A percentile compares a stretch with the other conserved stretches of the same genome.
Evolutionary conservation across 2,888 invertebrate genomes (phyloP).

Genomic region (Heterodera filipjevi): DNA sequence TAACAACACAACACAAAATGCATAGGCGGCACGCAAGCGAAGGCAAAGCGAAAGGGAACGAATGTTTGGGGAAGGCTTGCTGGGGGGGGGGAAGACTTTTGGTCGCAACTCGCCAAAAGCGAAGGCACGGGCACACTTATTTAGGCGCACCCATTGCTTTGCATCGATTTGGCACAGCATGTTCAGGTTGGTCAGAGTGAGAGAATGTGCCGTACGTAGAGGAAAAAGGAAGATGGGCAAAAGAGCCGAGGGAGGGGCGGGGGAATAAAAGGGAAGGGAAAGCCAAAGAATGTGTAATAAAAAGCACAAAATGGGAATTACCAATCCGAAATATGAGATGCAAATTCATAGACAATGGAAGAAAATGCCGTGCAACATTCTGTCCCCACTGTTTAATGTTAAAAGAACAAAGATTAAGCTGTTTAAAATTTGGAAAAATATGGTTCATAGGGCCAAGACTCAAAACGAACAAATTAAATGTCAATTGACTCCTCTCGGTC

Average conservation of each 20-base stretch:
- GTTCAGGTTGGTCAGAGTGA: not conserved
- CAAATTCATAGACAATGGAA: too few relatives aligned
- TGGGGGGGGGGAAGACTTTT: not conserved
- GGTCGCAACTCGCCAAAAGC: constrained; percentile 5
- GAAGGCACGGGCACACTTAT: not conserved
- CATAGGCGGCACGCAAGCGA: not conserved
- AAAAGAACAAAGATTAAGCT: too few relatives aligned
- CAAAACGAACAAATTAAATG: too few relatives aligned
- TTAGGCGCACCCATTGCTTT: not conserved
- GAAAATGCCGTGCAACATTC: too few relatives aligned
- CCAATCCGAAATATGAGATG: not conserved
- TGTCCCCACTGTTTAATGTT: too few relatives aligned
- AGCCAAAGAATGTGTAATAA: not conserved
- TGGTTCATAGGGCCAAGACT: too few relatives aligned
- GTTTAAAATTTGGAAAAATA: too few relatives aligned
- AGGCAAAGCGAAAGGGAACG: not conserved
- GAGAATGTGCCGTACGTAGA: not conserved
- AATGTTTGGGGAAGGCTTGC: not conserved
- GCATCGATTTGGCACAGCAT: constrained; percentile 1
- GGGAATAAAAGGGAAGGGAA: not conserved
- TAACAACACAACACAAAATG: not conserved
- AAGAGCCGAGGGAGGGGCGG: too few relatives aligned
- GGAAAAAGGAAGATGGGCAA: not conserved
- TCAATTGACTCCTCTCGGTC: too few relatives aligned
- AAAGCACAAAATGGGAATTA: not conserved